Evolutionary conservation across 2,888 invertebrate genomes (phyloP), one percentile per base, ranked within the genome.

Genomic region (Macrophya alboannulata): DNA sequence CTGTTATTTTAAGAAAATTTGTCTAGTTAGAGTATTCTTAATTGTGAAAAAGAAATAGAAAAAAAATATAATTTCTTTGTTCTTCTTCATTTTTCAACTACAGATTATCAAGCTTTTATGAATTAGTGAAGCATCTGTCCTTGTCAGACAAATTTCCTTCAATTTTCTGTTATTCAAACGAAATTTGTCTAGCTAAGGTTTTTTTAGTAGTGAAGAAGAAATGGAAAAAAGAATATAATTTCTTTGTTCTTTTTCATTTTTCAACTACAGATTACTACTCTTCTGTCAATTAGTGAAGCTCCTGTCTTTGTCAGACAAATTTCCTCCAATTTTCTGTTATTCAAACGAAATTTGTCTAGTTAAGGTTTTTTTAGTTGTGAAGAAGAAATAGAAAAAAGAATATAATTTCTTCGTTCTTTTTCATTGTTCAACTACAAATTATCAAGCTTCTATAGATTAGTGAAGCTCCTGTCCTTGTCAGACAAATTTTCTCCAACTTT

Each of bases 81-180:
- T 31, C 31, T 1, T 31, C 3, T 31, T 31, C 31, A 31, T 31
- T 2, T 31, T 31, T 31, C 31, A 31, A 31, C 31, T 31, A 31
- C 31, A 31, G 3, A 31, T 55, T 55, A 43, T 4, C 4, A 9
- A 1, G 3, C 31, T 31, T 31, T 1, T 99, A 99, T 72, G 99
- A 94, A 94, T 99, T 99, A 59, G 99, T 99, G 92, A 99, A 99
- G 87, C 99, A 96, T 84, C 99, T 96, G 93, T 99, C 99, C 92
- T 97, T 96, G 94, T 99, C 99, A 25, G 97, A 95, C 89, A 99
- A 94, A 0, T 97, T 97, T 0, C 98, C 97, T 10, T 93, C 93
- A 51, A 81, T 88, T 92, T 93, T 93, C 93, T 93, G 85, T 8
- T 74, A 84, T 84, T 85, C 12, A 86, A 86, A 84, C 37, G 37